Evolutionary conservation across 2,797 vertebrate species (phyloP), one percentile per base, ranked within the genome.

Genomic region (Poecilia wingei): DNA sequence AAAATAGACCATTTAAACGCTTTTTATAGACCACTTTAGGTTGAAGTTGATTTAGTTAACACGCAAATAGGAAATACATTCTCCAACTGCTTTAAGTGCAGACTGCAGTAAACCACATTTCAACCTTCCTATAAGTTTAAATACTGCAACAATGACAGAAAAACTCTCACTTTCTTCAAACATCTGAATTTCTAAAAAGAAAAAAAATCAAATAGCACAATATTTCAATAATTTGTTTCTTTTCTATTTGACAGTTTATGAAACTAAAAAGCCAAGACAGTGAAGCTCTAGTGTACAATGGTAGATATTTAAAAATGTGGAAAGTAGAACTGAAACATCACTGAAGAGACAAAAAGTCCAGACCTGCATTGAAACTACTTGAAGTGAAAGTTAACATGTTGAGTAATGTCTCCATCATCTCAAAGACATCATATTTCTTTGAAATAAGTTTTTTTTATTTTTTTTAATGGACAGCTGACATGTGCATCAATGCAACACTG

Each of bases 291-390:
- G 20, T 25, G 8, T 20, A 66, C 16, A 39, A 33, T 20, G 61
- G 33, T 22, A 20, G 18, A 22, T 66, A 20, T 66, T 20, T 41
- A 20, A 22, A 68, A 41, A 2, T 41, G 20, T 36, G 16, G 66
- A 25, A 43, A 45, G 18, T 45, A 49, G 39, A 90, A 88, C 87
- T 33, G 76, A 81, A 91, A 86, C 83, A 89, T 74, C 10, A 41
- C 18, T 8, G 20, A 16, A 49, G 25, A 83, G 84, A 81, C 84
- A 87, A 47, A 49, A 82, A 72, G 31, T 12, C 46, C 73, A 83
- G 6, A 33, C 33, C 71, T 25, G 73, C 41, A 25, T 2, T n/a
- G 80, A 39, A 36, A 76, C 5, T 39, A 79, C 57, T 84, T 14
- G 75, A 74, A 77, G 59, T 64, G 55, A 90, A 84, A 84, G 55